Evolutionary conservation across 1,140 invertebrate genomes (phyloP).

Genomic region (Drosophila rufa): DNA sequence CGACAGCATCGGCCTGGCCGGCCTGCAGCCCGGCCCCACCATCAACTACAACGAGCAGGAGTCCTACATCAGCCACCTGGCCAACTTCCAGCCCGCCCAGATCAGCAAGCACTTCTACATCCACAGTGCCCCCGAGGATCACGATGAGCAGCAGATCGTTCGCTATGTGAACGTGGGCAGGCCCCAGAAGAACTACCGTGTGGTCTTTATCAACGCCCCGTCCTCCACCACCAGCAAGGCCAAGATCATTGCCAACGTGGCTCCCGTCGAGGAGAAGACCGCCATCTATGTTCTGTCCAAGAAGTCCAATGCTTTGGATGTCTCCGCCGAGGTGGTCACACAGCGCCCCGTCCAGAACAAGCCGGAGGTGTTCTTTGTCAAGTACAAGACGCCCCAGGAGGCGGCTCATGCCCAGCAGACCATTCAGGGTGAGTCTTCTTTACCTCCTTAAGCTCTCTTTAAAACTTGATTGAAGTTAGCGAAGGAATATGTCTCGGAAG

Average conservation of each 20-base stretch:
- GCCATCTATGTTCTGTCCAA: conserved; percentile 94
- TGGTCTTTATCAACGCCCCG: conserved; percentile 94
- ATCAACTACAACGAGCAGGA: conserved; percentile 85
- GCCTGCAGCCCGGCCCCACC: conserved; percentile 58
- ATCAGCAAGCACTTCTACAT: conserved; percentile 92
- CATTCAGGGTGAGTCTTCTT: conserved; percentile 69
- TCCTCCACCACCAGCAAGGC: conserved; percentile 89
- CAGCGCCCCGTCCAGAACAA: conserved; percentile 87
- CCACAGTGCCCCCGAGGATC: conserved; percentile 90
- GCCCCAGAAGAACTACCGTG: conserved; percentile 93
- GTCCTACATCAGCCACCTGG: conserved; percentile 83
- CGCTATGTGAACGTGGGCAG: conserved; percentile 85
- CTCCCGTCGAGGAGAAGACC: conserved; percentile 92
- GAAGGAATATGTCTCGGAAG: not conserved
- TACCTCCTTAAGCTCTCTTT: not conserved
- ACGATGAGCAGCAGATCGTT: conserved; percentile 85
- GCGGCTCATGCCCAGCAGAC: conserved; percentile 80
- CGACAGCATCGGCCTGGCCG: conserved; percentile 60
- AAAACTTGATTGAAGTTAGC: not conserved
- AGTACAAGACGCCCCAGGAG: conserved; percentile 90
- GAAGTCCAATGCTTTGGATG: conserved; percentile 85
- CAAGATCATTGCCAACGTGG: conserved; percentile 88
- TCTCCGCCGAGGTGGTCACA: conserved; percentile 76
- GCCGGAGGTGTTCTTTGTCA: conserved; percentile 91
- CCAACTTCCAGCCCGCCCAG: conserved; percentile 86